These are phyloP conservation scores for Thereva unica DNA, from an alignment of 2,888 invertebrate species.

Conservation along the genomic window DNA sequence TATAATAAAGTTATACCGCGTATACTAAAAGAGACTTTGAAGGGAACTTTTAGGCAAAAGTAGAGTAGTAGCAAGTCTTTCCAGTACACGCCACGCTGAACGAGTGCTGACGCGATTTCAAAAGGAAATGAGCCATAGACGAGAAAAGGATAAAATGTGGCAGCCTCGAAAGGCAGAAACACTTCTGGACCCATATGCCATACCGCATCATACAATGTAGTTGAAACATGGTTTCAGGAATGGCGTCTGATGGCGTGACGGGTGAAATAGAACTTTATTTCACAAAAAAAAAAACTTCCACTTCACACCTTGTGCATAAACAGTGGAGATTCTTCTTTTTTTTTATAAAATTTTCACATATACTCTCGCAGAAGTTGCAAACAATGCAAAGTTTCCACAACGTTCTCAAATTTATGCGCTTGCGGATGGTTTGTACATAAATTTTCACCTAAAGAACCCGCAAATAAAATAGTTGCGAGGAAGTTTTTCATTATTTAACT, in stretches of 20 bases:
- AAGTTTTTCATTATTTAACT: no score
- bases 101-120: constrained; percentile 9
- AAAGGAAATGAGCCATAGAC: constrained; percentile 32
- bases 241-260: constrained; percentile 23
- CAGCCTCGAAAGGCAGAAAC: constrained; percentile 24
- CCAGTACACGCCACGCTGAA: constrained; percentile 3
- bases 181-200: background rate
- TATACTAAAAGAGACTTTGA: background rate
- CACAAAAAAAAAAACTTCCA: constrained; percentile 25
- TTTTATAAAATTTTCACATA: no score
- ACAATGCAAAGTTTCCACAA: no score
- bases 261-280: constrained; percentile 31
- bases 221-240: constrained; percentile 22
- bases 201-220: constrained; percentile 10
- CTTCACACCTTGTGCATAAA: constrained; percentile 27
- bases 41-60: background rate
- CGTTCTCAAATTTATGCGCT: no score
- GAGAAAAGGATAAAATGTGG: constrained; percentile 29
- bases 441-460: no score
- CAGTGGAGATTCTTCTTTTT: background rate
- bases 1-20: constrained; percentile 26
- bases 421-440: no score
- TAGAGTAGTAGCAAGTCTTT: constrained; percentile 4
- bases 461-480: no score
- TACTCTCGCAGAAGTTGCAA: no score